Conservation (phyloP, 2,888 invertebrate species). For the Caenorhabditis becei region DNA sequence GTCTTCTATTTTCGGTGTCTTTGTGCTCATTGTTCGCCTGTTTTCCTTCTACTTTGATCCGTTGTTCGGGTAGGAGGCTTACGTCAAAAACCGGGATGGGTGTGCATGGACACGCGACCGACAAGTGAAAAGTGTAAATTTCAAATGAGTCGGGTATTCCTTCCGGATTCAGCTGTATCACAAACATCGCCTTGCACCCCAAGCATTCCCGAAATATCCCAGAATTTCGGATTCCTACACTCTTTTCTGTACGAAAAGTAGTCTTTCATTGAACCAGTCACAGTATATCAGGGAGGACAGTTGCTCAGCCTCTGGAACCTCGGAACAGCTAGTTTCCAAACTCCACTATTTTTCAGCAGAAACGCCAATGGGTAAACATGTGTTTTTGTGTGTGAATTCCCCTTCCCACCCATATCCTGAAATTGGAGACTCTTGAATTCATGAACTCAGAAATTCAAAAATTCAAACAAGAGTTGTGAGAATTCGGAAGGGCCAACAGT, state of each 20-base stretch:
- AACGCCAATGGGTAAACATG: no score
- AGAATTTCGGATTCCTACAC: no score
- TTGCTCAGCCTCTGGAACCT: no score
- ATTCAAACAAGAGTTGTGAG: background rate
- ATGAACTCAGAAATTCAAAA: background rate
- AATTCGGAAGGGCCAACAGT: background rate
- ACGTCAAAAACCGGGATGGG: background rate
- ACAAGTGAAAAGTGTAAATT: background rate
- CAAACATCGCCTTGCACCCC: constrained; percentile 1
- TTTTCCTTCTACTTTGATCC: background rate
- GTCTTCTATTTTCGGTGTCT: background rate
- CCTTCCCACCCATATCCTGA: background rate
- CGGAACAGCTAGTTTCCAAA: no score
- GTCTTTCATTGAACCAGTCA: no score
- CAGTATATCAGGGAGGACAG: no score
- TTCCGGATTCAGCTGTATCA: background rate
- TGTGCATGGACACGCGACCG: background rate
- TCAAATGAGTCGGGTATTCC: background rate
- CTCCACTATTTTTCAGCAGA: no score
- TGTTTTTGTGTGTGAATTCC: background rate
- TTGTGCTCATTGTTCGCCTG: no score
- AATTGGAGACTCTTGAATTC: background rate
- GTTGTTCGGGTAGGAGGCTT: background rate
- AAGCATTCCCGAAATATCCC: no score
- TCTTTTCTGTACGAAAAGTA: no score